Base-by-base conservation (phyloP, 1,140 invertebrate genomes). In the Triops cancriformis region DNA sequence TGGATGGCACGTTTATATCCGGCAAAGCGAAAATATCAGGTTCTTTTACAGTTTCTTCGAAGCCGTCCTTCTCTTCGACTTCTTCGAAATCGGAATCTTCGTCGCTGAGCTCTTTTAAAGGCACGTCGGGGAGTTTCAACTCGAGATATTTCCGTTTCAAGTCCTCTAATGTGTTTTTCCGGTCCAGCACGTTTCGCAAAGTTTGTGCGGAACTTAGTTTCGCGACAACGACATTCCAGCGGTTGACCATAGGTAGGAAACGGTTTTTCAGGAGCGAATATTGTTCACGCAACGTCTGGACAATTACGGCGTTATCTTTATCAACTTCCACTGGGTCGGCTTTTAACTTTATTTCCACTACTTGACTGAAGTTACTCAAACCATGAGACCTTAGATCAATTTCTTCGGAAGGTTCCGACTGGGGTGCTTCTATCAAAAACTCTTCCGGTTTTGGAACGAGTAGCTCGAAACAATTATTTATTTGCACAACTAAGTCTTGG, bases 51-150 rank as follows among this genome's bases (percentile, higher is more conserved):
- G 51, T 41, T 42, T 81, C 79, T 80, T 88, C 86, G 82, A 82
- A 85, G 26, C 84, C 86, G 80, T 87, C 85, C 80, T 84, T 85
- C 51, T 84, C 82, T 43, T 81, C 76, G 0, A 85, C 85, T 51
- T 84, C 83, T 80, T 83, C 82, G 79, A 85, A 85, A 77, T 85
- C 85, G 26, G 82, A 80, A 74, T 85, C 84, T 37, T 81, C 81
- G 37, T 79, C 78, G 28, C 79, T 75, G n/a, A 41, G n/a, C 28
- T 31, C 41, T 23, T 43, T 28, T 11, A 37, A 42, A 28, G 43
- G 18, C 74, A 79, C n/a, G 72, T 41, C 74, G 26, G 77, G 72
- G 45, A 83, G 79, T 43, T 80, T 80, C 26, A 82, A 51, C 14
- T 81, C 79, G 64, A 76, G 77, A 73, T 78, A 80, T 76, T 82